Evolutionary conservation across 2,113 vertebrate genomes (phyloP).

Genomic region (Capreolus pygargus): DNA sequence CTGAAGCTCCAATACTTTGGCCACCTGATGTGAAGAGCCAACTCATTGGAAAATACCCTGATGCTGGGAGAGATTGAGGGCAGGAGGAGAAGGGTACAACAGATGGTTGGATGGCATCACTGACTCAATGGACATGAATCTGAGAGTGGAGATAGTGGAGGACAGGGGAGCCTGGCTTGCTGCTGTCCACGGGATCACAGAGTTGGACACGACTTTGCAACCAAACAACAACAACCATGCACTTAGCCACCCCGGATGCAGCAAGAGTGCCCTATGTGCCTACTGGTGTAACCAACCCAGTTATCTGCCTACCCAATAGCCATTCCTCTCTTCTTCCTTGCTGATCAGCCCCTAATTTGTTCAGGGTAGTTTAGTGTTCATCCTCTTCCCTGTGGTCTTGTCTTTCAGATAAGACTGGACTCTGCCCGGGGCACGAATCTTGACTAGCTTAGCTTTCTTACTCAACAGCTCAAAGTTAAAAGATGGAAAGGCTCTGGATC

Average conservation of each 20-base stretch:
- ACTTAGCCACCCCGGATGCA: not conserved
- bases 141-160: not conserved
- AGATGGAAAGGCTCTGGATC: not conserved
- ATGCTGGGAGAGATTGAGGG: not conserved
- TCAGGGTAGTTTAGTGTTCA: not conserved
- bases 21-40: not conserved
- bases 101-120: not conserved
- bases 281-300: not conserved
- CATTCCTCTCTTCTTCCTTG: not conserved
- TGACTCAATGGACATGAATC: not conserved
- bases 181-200: not conserved
- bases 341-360: not conserved
- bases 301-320: not conserved
- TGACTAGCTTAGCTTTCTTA: not conserved
- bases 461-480: not conserved
- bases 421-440: not conserved
- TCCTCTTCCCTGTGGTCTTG: not conserved
- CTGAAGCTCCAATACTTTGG: not conserved
- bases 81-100: not conserved
- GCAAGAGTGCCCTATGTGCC: not conserved
- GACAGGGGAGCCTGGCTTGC: not conserved
- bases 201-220: not conserved
- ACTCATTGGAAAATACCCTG: not conserved
- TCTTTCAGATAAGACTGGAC: not conserved
- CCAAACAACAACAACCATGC: not conserved